Evolutionary conservation across 2,888 invertebrate genomes (phyloP).

Genomic region (Cheilosia impressa): DNA sequence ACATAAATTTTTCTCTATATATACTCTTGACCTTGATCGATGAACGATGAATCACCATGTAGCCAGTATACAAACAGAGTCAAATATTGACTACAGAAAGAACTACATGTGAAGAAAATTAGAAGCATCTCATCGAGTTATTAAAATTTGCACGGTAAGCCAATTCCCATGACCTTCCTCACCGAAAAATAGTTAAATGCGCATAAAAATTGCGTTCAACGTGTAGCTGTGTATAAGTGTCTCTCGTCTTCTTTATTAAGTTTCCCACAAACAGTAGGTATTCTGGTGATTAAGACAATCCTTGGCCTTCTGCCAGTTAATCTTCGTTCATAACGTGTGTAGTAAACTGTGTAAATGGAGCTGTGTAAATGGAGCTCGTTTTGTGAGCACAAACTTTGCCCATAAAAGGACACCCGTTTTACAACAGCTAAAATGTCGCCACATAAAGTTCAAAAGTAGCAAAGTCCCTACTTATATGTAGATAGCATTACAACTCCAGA

Average conservation of each 20-base stretch:
- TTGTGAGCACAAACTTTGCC: background rate
- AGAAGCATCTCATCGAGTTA: background rate
- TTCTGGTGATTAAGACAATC: background rate
- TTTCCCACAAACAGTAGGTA: background rate
- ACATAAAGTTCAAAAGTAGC: constrained; percentile 19
- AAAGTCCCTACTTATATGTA: constrained; percentile 8
- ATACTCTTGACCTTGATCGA: too few species aligned
- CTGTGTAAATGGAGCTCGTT: background rate
- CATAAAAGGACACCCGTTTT: constrained; percentile 2
- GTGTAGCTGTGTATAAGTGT: background rate
- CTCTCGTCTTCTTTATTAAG: too few species aligned
- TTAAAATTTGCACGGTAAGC: background rate
- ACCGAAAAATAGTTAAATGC: constrained; percentile 14
- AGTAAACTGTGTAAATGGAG: background rate
- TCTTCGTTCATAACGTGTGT: background rate
- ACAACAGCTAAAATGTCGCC: constrained; percentile 27
- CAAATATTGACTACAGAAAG: too few species aligned
- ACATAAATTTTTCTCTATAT: too few species aligned
- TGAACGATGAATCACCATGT: too few species aligned
- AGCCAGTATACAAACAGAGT: too few species aligned
- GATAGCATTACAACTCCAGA: constrained; percentile 31
- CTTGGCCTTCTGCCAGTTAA: background rate
- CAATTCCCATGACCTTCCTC: constrained; percentile 11
- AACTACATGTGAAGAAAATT: background rate
- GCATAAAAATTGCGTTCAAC: background rate